Evolutionary conservation across 2,797 vertebrate genomes (phyloP).

Genomic region (Hippopotamyrus pictus): DNA sequence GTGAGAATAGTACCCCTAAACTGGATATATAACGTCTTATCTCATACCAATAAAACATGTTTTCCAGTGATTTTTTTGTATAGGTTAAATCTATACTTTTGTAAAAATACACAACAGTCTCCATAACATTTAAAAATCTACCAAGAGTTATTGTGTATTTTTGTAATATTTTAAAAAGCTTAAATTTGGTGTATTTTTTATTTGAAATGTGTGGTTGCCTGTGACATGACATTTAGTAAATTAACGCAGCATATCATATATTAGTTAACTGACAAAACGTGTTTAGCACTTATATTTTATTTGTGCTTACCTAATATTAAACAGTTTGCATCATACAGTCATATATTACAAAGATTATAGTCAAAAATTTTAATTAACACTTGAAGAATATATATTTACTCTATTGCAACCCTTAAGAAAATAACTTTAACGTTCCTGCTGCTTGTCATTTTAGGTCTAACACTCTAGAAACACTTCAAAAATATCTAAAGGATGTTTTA

Average conservation of each 20-base stretch:
- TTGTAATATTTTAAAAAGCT: neutral
- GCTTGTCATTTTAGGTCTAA: neutral
- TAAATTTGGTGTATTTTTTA: neutral
- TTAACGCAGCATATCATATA: neutral
- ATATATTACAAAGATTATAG: conserved; percentile 16
- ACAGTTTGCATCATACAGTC: neutral
- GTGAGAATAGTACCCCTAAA: neutral
- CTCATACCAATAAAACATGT: neutral
- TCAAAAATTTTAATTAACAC: neutral
- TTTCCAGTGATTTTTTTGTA: neutral
- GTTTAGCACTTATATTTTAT: neutral
- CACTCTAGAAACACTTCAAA: neutral
- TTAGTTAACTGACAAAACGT: neutral
- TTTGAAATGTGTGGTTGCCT: neutral
- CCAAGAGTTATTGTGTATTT: neutral
- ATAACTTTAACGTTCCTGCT: neutral
- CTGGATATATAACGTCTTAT: neutral
- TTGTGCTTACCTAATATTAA: neutral
- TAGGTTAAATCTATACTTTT: neutral
- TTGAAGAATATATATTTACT: neutral
- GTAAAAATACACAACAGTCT: neutral
- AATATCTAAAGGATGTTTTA: neutral
- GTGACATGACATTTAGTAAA: neutral
- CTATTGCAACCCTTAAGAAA: neutral
- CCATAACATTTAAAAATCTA: neutral